Percentiles rank a stretch among this genome's conserved stretches.
Evolutionary conservation across 2,113 vertebrate species (phyloP).

Genomic region (Bambusicola thoracicus): DNA sequence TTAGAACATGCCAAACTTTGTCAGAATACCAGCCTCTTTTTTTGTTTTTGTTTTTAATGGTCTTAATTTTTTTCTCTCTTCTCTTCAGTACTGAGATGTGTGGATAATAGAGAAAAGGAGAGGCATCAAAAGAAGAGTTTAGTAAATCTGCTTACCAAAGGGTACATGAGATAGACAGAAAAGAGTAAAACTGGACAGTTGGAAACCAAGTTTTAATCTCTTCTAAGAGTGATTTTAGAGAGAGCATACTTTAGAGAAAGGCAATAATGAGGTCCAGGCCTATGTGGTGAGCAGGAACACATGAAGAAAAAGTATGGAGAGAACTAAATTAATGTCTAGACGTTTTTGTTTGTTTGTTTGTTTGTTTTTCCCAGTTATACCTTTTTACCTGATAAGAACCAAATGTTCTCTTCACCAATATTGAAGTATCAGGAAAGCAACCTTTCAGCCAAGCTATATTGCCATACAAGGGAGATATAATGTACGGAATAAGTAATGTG

Average conservation of each 20-base stretch:
- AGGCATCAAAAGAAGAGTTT: not conserved
- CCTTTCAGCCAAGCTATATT: not conserved
- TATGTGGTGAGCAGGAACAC: not conserved
- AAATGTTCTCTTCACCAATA: not conserved
- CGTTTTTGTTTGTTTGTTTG: no score
- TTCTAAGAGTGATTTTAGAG: not conserved
- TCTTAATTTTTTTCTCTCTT: not conserved
- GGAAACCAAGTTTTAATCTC: not conserved
- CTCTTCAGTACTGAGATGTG: not conserved
- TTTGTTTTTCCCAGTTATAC: not conserved
- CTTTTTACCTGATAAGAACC: not conserved
- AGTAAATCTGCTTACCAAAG: not conserved
- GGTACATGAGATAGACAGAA: not conserved
- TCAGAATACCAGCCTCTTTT: not conserved
- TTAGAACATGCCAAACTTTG: not conserved
- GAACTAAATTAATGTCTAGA: not conserved
- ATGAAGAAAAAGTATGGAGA: not conserved
- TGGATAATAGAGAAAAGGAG: not conserved
- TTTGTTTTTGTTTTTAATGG: not conserved
- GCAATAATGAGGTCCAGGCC: not conserved
- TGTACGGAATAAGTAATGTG: not conserved
- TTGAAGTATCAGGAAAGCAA: not conserved
- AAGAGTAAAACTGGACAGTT: not conserved
- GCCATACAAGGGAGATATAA: not conserved
- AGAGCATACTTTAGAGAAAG: not conserved